These are phyloP conservation scores for Siniperca knerii DNA, from an alignment of 2,113 vertebrate species.

Conservation along the genomic window DNA sequence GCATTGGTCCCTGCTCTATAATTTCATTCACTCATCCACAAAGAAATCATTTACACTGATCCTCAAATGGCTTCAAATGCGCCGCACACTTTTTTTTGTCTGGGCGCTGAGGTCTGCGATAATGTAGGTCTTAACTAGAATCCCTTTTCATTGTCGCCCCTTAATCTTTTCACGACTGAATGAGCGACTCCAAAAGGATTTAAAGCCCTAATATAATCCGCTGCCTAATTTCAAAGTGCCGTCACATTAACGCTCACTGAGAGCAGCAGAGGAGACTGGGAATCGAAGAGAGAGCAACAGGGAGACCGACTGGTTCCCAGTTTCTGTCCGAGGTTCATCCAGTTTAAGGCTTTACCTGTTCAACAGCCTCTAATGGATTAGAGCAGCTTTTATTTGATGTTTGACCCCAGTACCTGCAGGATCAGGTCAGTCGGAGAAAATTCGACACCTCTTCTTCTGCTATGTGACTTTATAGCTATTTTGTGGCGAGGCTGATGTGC, in stretches of 20 bases:
- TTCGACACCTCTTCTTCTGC: no score
- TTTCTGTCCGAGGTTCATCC: conserved; percentile 25
- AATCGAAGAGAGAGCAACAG: conserved; percentile 20
- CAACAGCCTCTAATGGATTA: neutral
- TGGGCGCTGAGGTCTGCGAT: conserved; percentile 59
- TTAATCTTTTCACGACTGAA: conserved; percentile 81
- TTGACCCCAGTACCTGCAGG: neutral
- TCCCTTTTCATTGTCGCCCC: conserved; percentile 76
- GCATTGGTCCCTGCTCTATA: conserved; percentile 53
- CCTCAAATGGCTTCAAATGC: conserved; percentile 68
- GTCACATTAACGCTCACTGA: conserved; percentile 63
- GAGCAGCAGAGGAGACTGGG: conserved; percentile 56
- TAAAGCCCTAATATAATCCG: conserved; percentile 81
- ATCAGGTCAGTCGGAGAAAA: neutral
- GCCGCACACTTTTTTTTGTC: conserved; percentile 46
- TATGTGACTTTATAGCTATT: neutral
- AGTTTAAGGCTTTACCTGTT: conserved; percentile 48
- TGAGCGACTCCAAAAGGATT: conserved; percentile 79
- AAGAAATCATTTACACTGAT: conserved; percentile 75
- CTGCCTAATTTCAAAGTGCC: conserved; percentile 79
- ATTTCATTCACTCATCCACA: conserved; percentile 75
- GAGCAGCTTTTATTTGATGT: neutral
- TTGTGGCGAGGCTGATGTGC: neutral
- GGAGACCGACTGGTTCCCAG: conserved; percentile 34
- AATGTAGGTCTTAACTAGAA: conserved; percentile 78